Conservation (phyloP, 2,797 vertebrate species). For the Australoheros facetus region DNA sequence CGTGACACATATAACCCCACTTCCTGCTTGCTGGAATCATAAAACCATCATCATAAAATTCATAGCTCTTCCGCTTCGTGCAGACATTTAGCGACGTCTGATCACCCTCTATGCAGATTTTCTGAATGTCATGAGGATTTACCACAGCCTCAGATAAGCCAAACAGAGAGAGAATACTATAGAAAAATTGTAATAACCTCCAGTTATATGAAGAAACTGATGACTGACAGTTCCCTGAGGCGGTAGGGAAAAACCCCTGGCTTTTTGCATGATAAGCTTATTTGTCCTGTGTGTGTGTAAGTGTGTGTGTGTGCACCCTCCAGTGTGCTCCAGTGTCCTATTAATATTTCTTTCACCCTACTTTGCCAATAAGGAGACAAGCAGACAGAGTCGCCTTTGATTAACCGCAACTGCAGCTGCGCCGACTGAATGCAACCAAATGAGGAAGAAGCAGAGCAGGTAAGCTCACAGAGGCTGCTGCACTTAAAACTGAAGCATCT, state of each 20-base stretch:
- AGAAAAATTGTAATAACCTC: slow-evolving; percentile 32
- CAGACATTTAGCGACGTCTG: slow-evolving; percentile 16
- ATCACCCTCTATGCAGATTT: slow-evolving; percentile 31
- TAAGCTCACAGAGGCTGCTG: neutral
- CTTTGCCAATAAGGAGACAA: slow-evolving; percentile 14
- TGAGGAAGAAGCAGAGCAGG: slow-evolving; percentile 8
- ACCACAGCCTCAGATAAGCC: slow-evolving; percentile 9
- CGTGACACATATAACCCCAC: slow-evolving; percentile 54
- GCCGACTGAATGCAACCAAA: slow-evolving; percentile 25
- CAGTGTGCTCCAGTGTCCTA: slow-evolving; percentile 67
- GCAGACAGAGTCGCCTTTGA: slow-evolving; percentile 33
- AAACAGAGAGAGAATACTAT: slow-evolving; percentile 21
- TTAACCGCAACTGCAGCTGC: slow-evolving; percentile 48
- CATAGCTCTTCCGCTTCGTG: slow-evolving; percentile 17
- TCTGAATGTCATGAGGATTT: slow-evolving; percentile 34
- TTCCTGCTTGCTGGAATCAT: slow-evolving; percentile 62
- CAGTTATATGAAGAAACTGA: slow-evolving; percentile 32
- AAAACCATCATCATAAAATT: slow-evolving; percentile 61
- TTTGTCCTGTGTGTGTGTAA: slow-evolving; percentile 40
- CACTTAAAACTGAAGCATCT: neutral
- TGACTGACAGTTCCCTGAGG: slow-evolving; percentile 57
- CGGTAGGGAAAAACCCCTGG: slow-evolving; percentile 22
- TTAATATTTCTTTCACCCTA: slow-evolving; percentile 58
- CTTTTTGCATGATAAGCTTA: slow-evolving; percentile 55
- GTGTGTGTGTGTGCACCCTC: slow-evolving; percentile 36